Conservation (phyloP, 1,140 invertebrate genomes). For the Lepeophtheirus salmonis region DNA sequence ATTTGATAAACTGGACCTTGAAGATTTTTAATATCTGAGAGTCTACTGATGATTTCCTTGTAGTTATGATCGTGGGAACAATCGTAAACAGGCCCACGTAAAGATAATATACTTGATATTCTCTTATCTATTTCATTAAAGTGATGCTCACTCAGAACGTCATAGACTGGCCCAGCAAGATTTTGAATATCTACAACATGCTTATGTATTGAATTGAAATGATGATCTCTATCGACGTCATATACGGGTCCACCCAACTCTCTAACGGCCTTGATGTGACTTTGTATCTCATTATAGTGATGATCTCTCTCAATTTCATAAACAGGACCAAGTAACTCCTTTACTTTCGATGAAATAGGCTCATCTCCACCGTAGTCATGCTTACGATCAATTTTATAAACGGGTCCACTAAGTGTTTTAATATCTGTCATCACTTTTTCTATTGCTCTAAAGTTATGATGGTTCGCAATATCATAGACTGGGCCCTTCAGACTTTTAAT, state of each 20-base stretch:
- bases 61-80: conserved; percentile 1
- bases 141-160: conserved; percentile 15
- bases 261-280: neutral
- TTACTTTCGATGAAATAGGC: conserved; percentile 5
- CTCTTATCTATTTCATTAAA: conserved; percentile 15
- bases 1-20: neutral
- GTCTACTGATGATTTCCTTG: neutral
- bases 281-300: neutral
- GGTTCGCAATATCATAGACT: neutral
- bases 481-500: neutral
- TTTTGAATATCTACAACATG: neutral
- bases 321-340: conserved; percentile 7
- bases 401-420: neutral
- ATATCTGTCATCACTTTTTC: neutral
- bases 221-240: conserved; percentile 14
- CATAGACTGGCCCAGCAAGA: conserved; percentile 10
- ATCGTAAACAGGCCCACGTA: neutral
- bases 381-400: neutral
- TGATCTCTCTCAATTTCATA: conserved; percentile 1
- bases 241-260: conserved; percentile 6
- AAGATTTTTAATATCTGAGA: neutral
- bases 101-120: neutral
- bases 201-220: neutral
- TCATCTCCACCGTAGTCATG: neutral
- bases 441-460: conserved; percentile 9